A percentile compares a stretch with the other conserved stretches of the same genome.
Conservation (phyloP, 2,113 vertebrate species). For the Gorsachius goisagi region DNA sequence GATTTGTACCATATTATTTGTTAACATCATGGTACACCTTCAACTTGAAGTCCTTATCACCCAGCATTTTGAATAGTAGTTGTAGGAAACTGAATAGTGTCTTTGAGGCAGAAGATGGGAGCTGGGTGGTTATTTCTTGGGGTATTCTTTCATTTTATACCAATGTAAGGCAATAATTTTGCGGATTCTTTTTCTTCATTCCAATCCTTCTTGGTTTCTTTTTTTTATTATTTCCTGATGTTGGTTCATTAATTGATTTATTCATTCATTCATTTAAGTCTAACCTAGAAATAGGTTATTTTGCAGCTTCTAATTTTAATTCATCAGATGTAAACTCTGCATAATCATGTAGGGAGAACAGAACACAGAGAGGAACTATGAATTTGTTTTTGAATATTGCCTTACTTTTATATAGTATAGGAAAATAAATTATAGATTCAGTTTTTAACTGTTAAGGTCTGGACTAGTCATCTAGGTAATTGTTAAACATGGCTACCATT, state of each 20-base stretch:
- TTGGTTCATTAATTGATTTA: neutral
- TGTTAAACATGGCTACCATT: neutral
- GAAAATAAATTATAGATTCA: neutral
- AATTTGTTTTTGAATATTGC: neutral
- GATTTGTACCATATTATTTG: neutral
- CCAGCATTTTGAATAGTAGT: neutral
- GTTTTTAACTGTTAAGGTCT: neutral
- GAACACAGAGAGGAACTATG: neutral
- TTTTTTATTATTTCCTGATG: neutral
- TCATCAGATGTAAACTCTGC: neutral
- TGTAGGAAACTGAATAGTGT: neutral
- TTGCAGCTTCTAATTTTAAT: neutral
- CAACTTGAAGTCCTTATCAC: neutral
- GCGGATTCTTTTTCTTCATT: neutral
- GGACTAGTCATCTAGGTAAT: neutral
- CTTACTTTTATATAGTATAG: neutral
- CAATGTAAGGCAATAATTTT: neutral
- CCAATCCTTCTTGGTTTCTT: neutral
- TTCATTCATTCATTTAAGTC: neutral
- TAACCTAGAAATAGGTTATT: neutral
- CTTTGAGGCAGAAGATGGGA: neutral
- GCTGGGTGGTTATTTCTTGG: neutral
- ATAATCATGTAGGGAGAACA: neutral
- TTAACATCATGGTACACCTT: neutral
- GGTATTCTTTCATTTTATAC: neutral